Percentiles rank a stretch among this genome's conserved stretches.
Evolutionary conservation across 2,797 vertebrate species (phyloP).

Genomic region (Manis crassicaudata): DNA sequence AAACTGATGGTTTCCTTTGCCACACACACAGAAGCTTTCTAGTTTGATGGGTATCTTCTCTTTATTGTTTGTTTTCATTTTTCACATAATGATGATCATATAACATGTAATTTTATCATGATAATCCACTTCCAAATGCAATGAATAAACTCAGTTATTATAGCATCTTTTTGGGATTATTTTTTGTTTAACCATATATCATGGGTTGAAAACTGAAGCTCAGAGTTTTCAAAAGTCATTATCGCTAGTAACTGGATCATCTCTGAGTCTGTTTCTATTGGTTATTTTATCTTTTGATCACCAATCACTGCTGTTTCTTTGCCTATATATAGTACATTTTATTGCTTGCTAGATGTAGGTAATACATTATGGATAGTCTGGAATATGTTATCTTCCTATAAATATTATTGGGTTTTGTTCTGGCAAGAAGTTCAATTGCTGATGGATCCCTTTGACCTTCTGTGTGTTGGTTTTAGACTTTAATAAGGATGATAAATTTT

Average conservation of each 20-base stretch:
- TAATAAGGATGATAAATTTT: neutral
- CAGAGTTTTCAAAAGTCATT: neutral
- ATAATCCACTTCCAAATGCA: neutral
- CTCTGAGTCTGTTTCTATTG: neutral
- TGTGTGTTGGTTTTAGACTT: neutral
- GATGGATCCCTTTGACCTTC: neutral
- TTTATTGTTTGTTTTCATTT: neutral
- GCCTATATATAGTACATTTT: too few species aligned
- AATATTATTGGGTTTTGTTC: neutral
- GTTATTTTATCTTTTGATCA: neutral
- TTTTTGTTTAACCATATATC: neutral
- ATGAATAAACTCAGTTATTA: neutral
- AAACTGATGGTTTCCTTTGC: neutral
- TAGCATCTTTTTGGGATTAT: neutral
- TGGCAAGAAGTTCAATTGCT: neutral
- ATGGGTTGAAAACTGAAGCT: neutral
- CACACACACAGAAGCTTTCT: neutral
- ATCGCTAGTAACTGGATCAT: neutral
- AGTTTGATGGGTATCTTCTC: neutral
- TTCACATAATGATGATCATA: neutral
- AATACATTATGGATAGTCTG: neutral
- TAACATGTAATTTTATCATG: neutral
- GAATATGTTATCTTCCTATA: neutral
- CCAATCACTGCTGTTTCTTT: neutral
- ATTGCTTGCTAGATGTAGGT: neutral